Base-by-base conservation (phyloP, 2,888 invertebrate genomes). In the Seira sanloemensis region DNA sequence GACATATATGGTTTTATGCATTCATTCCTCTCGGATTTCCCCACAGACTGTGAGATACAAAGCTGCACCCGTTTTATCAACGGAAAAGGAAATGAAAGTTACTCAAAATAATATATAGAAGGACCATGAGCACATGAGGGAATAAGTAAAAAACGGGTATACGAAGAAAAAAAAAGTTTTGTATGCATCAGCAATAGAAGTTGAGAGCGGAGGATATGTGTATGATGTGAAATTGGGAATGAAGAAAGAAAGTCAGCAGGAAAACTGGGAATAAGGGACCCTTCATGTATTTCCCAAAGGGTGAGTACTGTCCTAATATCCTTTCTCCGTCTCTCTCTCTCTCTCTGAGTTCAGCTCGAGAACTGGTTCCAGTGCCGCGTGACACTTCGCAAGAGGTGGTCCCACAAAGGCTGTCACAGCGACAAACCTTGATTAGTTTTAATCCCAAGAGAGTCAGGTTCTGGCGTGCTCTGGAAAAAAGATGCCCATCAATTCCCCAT, bases 371-470 rank as follows among this genome's bases (percentile, higher is more conserved):
- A 86, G 50, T 75, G 86, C 87, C 86, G 86, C 88, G 87, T 88
- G 89, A 89, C 89, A 88, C 88, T 88, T 87, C 85, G 78, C 84
- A 86, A 86, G 88, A 88, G 88, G 88, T 87, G 88, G 88, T 86
- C 87, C 88, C 89, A 86, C 88, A 86, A 87, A 89, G 89, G 86
- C 89, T 89, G 89, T 89, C 89, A 89, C 88, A 88, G 88, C 89
- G 87, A 88, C 89, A 88, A 89, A 87, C 88, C 89, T 89, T 89
- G 89, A 89, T 89, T 89, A 89, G 88, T 89, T 89, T 83, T 78
- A 86, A 86, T 89, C 89, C 89, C 88, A 21, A 5, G 89, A 86
- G 88, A 88, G 74, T 77, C 71, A 73, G 86, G 86, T 86, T 9
- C 86, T 86, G 87, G 86, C 88, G 87, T 88, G 89, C 88, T 87